Percentiles rank a stretch among this genome's conserved stretches.
Evolutionary conservation across 2,888 invertebrate genomes (phyloP).

Genomic region (Neria commutata): DNA sequence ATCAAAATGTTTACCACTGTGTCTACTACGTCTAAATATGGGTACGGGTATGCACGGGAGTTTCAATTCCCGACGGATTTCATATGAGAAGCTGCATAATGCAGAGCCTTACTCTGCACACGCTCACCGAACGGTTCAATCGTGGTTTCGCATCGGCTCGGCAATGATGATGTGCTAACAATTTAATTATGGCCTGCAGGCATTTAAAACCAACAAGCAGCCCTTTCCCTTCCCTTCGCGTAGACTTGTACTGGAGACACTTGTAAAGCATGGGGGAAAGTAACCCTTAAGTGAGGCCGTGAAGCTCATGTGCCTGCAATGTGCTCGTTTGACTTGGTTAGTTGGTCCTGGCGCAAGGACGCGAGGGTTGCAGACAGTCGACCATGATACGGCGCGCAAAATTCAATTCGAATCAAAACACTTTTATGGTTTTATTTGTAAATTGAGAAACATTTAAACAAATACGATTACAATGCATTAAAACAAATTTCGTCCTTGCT

Average conservation of each 20-base stretch:
- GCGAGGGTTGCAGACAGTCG: not conserved
- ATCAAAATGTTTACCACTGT: conserved; percentile 55
- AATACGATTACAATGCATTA: conserved; percentile 41
- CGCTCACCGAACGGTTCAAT: conserved; percentile 26
- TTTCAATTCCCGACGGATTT: conserved; percentile 56
- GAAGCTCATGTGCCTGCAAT: conserved; percentile 2
- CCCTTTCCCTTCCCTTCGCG: not conserved
- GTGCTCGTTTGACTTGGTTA: conserved; percentile 5
- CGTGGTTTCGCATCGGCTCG: no score
- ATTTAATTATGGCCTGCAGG: conserved; percentile 56
- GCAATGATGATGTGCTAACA: conserved; percentile 57
- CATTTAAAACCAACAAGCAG: conserved; percentile 16
- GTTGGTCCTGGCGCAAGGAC: no score
- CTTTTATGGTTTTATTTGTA: conserved; percentile 15
- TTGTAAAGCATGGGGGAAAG: not conserved
- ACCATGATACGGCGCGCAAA: not conserved
- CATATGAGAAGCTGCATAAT: conserved; percentile 46
- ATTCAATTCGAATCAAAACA: conserved; percentile 10
- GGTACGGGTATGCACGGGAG: no score
- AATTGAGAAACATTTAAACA: conserved; percentile 34
- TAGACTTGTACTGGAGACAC: not conserved
- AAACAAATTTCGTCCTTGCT: no score
- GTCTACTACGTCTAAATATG: no score
- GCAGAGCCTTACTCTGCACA: conserved; percentile 44
- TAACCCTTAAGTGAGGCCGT: not conserved